Evolutionary conservation across 2,888 invertebrate genomes (phyloP).

Genomic region (Taenaris catops): DNA sequence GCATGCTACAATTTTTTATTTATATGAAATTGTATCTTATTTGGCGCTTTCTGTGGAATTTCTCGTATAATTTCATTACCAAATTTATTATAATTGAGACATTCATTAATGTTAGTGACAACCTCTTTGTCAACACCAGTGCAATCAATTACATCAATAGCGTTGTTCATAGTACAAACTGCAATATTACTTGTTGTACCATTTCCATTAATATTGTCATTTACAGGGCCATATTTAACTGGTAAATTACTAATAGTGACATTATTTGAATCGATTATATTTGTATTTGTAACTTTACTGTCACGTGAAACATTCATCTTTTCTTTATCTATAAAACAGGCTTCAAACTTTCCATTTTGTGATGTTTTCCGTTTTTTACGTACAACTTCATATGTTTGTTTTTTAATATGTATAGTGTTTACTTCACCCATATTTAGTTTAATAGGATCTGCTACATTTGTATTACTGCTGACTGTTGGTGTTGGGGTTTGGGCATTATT

Average conservation of each 20-base stretch:
- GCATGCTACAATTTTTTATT: conserved; percentile 39
- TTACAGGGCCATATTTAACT: background rate
- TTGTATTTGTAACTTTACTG: conserved; percentile 2
- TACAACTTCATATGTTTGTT: conserved; percentile 20
- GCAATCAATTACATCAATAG: conserved; percentile 52
- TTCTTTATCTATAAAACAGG: conserved; percentile 26
- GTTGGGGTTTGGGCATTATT: background rate
- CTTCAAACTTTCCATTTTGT: conserved; percentile 28
- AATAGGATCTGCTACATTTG: conserved; percentile 3
- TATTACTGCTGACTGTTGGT: background rate
- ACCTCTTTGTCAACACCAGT: conserved; percentile 44
- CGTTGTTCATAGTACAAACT: too few relatives aligned
- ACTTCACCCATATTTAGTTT: conserved; percentile 51
- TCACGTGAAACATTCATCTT: conserved; percentile 4
- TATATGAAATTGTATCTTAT: conserved; percentile 55
- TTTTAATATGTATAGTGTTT: conserved; percentile 40
- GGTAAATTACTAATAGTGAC: background rate
- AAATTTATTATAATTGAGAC: conserved; percentile 55
- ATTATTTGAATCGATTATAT: background rate
- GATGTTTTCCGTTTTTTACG: conserved; percentile 30
- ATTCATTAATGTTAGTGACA: conserved; percentile 55
- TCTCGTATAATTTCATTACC: conserved; percentile 50
- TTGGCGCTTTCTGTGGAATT: conserved; percentile 46
- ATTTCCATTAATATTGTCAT: background rate
- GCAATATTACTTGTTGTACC: too few relatives aligned